Evolutionary conservation across 2,113 vertebrate species (phyloP), one percentile per base, ranked within the genome.

Genomic region (Austrofundulus limnaeus): DNA sequence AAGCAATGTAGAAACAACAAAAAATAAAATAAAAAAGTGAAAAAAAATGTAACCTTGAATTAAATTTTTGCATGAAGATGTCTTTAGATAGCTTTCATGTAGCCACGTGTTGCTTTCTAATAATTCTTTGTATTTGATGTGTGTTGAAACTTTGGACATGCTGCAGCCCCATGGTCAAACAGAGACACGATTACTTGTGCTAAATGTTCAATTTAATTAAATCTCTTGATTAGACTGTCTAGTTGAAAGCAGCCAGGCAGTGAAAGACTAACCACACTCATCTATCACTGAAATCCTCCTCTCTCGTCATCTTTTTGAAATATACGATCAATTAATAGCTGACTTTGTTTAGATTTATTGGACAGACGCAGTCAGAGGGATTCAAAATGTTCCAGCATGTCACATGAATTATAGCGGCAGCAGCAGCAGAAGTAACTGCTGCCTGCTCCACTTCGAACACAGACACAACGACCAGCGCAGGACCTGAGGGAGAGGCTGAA

Each of bases 341-440:
- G 56, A 67, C 74, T 62, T 57, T 80, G 70, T 77, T 80, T 70
- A 61, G 78, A 84, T 85, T 80, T 75, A 71, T 72, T 66, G 70
- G 70, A 67, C 60, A 68, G 65, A 11, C 50, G 42, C 58, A 63
- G 70, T 80, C 75, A 79, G 75, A 70, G 14, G 25, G 62, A 59
- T 73, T 80, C 68, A 81, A 61, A 79, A 81, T 77, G 64, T 83
- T 77, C 81, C 81, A 56, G 74, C 64, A 70, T 48, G 64, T 68
- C 71, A 64, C 76, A 83, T 80, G 59, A 82, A 66, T 68, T 74
- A 68, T 72, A 41, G n/a, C n/a, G n/a, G 41, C 51, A 34, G 47
- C 61, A 59, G 79, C 41, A 14, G 31, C 37, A 53, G 53, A 62
- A 54, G 54, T 6, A 17, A 62, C 67, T 28, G 59, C 28, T 28